Conservation (phyloP, 1,140 invertebrate genomes). For the Hyphantria cunea region DNA sequence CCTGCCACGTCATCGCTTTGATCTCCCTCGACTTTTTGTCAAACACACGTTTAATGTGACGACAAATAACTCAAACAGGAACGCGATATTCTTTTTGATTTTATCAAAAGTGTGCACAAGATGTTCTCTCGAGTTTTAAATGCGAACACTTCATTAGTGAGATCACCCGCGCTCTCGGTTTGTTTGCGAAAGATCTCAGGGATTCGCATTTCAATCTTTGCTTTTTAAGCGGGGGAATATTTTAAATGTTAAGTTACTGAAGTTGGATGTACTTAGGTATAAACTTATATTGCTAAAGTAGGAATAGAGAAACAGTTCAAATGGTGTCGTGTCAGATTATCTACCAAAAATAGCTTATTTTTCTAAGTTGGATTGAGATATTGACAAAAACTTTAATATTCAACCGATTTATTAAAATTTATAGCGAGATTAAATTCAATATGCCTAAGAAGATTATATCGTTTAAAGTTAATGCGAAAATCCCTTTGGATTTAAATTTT, state of each 20-base stretch:
- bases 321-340: neutral
- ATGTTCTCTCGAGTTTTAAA: slow-evolving; percentile 61
- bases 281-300: neutral
- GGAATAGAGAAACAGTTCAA: too few relatives aligned
- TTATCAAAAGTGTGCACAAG: slow-evolving; percentile 56
- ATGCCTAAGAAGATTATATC: slow-evolving; percentile 19
- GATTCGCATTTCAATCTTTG: slow-evolving; percentile 45
- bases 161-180: slow-evolving; percentile 54
- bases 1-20: slow-evolving; percentile 71
- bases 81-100: slow-evolving; percentile 64
- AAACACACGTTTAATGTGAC: slow-evolving; percentile 72
- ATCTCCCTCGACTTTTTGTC: slow-evolving; percentile 73
- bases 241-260: slow-evolving; percentile 19
- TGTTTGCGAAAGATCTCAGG: slow-evolving; percentile 45
- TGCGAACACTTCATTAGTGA: slow-evolving; percentile 68
- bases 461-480: slow-evolving; percentile 12
- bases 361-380: slow-evolving; percentile 14
- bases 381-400: slow-evolving; percentile 12
- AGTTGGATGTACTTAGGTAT: too few relatives aligned
- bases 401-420: slow-evolving; percentile 8
- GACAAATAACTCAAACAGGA: slow-evolving; percentile 77
- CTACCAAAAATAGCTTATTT: slow-evolving; percentile 10
- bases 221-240: slow-evolving; percentile 22
- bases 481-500: slow-evolving; percentile 1
- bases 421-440: slow-evolving; percentile 9